Base-by-base conservation (phyloP, 2,888 invertebrate species). In the Malthinus seriepunctatus region DNA sequence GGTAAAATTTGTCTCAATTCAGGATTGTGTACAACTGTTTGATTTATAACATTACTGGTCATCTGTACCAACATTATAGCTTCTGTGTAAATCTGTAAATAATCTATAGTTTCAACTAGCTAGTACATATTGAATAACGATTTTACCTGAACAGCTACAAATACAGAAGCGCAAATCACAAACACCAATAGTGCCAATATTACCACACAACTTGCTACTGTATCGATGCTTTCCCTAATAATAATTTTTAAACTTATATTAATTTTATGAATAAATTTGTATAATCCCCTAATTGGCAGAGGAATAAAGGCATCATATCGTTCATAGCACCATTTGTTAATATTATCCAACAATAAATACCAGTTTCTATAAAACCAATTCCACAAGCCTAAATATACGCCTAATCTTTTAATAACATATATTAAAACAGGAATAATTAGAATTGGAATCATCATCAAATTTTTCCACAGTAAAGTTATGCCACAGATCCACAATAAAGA, bases 31-130 rank as follows among this genome's bases (percentile, higher is more conserved):
- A 94, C 90, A 46, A 94, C 86, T 0, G 95, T 94, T 70, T 90
- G 88, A 79, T 96, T 95, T 31, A 95, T 84, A 6, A 96, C 83
- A 76, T 93, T 94, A 60, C 93, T 91, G 35, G 91, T 90, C 60
- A 96, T 83, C 75, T 94, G 91, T 9, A 96, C 88, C 53, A 97
- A 85, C 72, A 95, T 93, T 77, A 96, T 91, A 1, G 93, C 93
- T 81, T 97, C 97, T 0, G 92, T 90, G 77, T 97, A 97, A 70
- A 96, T 90, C 91, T 96, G 79, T 2, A 82, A 63, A 23, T 23
- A n/a, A n/a, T n/a, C n/a, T n/a, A n/a, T 23, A 23, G 3, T 14
- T 49, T 31, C 12, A 31, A 35, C 10, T 23, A 31, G 6, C 35
- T 23, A 31, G 6, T 23, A 45, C 8, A n/a, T 3, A 37, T 9